These are phyloP conservation scores for Polietes domitor DNA, from an alignment of 2,888 invertebrate genomes.

Conservation along the genomic window DNA sequence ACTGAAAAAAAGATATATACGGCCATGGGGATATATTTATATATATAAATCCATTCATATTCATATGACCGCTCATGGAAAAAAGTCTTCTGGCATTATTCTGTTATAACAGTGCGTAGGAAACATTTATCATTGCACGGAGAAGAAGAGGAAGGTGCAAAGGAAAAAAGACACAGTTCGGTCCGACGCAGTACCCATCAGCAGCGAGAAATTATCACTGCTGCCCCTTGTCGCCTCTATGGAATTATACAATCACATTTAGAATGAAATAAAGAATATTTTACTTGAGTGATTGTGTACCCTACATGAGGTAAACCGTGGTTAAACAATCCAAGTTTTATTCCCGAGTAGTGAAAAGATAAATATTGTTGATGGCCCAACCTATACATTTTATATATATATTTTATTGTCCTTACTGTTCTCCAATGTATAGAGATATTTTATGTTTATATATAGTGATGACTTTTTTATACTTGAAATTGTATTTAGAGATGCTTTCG, in stretches of 20 bases:
- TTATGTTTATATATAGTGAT: too few species aligned
- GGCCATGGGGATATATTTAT: slow-evolving; percentile 33
- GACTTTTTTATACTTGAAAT: too few species aligned
- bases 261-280: slow-evolving; percentile 19
- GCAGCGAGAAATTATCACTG: slow-evolving; percentile 47
- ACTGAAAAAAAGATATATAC: neutral
- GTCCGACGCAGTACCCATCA: slow-evolving; percentile 45
- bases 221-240: neutral
- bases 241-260: slow-evolving; percentile 46
- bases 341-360: too few species aligned
- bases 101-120: slow-evolving; percentile 74
- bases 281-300: slow-evolving; percentile 1
- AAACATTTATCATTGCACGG: slow-evolving; percentile 79
- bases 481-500: too few species aligned
- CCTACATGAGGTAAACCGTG: neutral
- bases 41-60: slow-evolving; percentile 51
- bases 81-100: slow-evolving; percentile 66
- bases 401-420: too few species aligned
- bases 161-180: slow-evolving; percentile 39
- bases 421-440: too few species aligned
- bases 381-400: too few species aligned
- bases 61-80: neutral
- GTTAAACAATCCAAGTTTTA: too few species aligned
- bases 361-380: too few species aligned
- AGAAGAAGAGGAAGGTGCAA: slow-evolving; percentile 33